Evolutionary conservation across 2,888 invertebrate species (phyloP).

Genomic region (Tyria jacobaeae): DNA sequence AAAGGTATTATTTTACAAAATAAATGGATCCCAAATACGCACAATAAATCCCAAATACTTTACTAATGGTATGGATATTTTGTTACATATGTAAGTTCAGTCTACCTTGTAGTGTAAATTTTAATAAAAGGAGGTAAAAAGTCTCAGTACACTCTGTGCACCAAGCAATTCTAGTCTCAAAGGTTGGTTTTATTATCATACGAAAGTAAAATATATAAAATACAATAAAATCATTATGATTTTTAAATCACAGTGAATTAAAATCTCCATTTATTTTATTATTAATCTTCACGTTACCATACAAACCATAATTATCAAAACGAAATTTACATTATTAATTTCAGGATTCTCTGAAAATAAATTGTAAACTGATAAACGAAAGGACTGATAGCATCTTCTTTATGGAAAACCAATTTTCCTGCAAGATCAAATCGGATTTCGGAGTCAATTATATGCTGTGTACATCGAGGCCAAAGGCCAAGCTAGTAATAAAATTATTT

Average conservation of each 20-base stretch:
- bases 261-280: neutral
- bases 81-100: no score
- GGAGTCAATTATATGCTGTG: constrained; percentile 34
- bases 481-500: constrained; percentile 31
- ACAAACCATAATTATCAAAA: constrained; percentile 6
- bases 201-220: neutral
- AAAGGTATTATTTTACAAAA: no score
- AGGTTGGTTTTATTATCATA: neutral
- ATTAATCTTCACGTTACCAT: constrained; percentile 10
- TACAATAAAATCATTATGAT: neutral
- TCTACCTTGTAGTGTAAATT: no score
- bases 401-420: constrained; percentile 46
- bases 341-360: constrained; percentile 25
- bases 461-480: constrained; percentile 17
- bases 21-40: no score
- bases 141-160: no score
- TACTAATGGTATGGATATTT: no score
- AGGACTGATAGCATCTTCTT: constrained; percentile 37
- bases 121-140: no score
- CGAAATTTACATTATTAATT: constrained; percentile 23
- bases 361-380: constrained; percentile 36
- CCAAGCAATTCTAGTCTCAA: neutral
- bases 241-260: neutral
- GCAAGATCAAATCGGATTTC: constrained; percentile 42
- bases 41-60: no score